Evolutionary conservation across 2,113 vertebrate species (phyloP), one percentile per base, ranked within the genome.

Genomic region (Tylochromis polylepis): DNA sequence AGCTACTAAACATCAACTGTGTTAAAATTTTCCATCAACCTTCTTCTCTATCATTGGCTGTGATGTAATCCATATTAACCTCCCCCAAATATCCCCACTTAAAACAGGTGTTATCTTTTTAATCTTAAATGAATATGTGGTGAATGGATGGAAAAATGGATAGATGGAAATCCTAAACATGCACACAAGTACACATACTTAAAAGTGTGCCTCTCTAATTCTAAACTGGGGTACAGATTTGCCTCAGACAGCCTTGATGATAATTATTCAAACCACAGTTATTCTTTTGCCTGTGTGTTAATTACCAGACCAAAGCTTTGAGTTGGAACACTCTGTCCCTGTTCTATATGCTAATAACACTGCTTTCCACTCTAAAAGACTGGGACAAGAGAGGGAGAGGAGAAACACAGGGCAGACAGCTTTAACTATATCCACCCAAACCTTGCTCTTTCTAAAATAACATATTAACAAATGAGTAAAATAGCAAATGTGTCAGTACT

Each of bases 281-380:
- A 94, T 95, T 92, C 86, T 90, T 91, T 93, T 93, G 84, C 79
- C 85, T 90, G 85, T 88, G 90, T 88, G 90, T 95, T 96, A 95
- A 95, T 95, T 95, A 95, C 87, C 72, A 93, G 92, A 95, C 91
- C 90, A 95, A 94, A 95, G 94, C 93, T 93, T 85, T 79, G 89
- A 92, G 86, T 92, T 91, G 79, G 88, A 92, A 84, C 87, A 91
- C 87, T 93, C 87, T 87, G 67, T 87, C 92, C 91, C 93, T 92
- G 92, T 93, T 95, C 89, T 96, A 95, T 95, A 95, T 95, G 94
- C 90, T 94, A 95, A 95, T 95, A 95, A 92, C 88, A 88, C 82
- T 36, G 55, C 84, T 88, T 88, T 82, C 85, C 90, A 93, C 89
- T 92, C 89, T 89, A 88, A 86, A 88, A 82, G 89, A 90, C 72